Conservation (phyloP, 2,113 vertebrate genomes). For the Podarcis raffonei region DNA sequence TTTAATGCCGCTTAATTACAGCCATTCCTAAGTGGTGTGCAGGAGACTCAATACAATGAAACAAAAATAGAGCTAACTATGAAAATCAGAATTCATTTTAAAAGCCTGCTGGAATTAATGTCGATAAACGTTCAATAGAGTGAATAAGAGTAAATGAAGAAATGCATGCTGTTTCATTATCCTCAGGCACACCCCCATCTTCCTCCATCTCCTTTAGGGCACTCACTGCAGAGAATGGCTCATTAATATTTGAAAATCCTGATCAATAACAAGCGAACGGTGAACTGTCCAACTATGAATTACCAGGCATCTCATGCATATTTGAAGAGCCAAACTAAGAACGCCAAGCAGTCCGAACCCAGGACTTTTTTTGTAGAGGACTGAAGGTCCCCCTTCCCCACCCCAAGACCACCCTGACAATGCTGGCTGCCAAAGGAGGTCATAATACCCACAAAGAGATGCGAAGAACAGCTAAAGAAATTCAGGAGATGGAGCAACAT, state of each 20-base stretch:
- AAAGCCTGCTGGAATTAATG: not conserved
- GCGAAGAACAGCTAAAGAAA: slow-evolving; percentile 3
- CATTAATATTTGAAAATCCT: slow-evolving; percentile 80
- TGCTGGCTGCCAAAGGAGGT: slow-evolving; percentile 24
- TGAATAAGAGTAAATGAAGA: slow-evolving; percentile 29
- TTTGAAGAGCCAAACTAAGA: slow-evolving; percentile 71
- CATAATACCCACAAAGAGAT: slow-evolving; percentile 1
- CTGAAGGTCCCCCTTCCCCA: slow-evolving; percentile 24
- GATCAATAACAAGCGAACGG: slow-evolving; percentile 77
- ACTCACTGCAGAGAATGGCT: slow-evolving; percentile 66
- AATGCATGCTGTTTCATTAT: slow-evolving; percentile 45
- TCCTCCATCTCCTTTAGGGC: slow-evolving; percentile 27
- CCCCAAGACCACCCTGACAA: not conserved
- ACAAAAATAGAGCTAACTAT: no score
- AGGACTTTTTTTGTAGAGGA: slow-evolving; percentile 43
- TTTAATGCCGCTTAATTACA: no score
- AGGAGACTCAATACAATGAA: no score
- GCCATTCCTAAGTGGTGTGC: no score
- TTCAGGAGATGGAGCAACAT: not conserved
- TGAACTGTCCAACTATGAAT: slow-evolving; percentile 77
- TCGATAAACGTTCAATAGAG: not conserved
- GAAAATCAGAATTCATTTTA: no score
- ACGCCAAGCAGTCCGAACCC: slow-evolving; percentile 34
- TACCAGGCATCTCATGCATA: slow-evolving; percentile 76
- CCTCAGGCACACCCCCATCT: slow-evolving; percentile 22